Evolutionary conservation across 2,888 invertebrate species (phyloP), one percentile per base, ranked within the genome.

Genomic region (Eulithis testata): DNA sequence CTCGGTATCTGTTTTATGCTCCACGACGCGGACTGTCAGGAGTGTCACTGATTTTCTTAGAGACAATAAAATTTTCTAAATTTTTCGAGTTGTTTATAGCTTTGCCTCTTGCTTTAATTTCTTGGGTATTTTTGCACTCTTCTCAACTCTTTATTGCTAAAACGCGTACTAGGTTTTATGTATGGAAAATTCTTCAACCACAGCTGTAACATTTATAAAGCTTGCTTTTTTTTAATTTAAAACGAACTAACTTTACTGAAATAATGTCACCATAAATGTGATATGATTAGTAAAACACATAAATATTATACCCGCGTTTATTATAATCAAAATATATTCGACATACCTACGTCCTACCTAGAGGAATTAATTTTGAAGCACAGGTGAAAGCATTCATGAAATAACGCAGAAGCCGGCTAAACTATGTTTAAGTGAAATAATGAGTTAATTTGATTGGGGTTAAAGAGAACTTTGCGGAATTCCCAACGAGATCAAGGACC

Each of bases 391-490:
- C 9, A 55, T 65, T 56, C 52, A 49, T 58, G 59, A 65, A 65
- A 61, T 59, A 58, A 60, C 43, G 21, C 36, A 54, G 52, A 63
- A 68, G 62, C 59, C 43, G 62, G 58, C 66, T 63, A 70, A 85
- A 85, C 82, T 82, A 84, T 81, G 74, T 76, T 74, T 70, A 66
- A 66, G 62, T 72, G 69, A 83, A 84, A 81, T 84, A 84, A 85
- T 85, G 79, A 83, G 84, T 85, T 85, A 82, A 86, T 84, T 85
- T 83, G 76, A 79, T 79, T 82, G 77, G 74, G 84, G 79, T 80
- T 77, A 73, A 73, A 70, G 68, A 56, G 79, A 82, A 80, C 85
- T 83, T 76, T 68, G 40, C 59, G 79, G 79, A 80, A 84, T 84
- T 77, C 76, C 74, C 73, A 74, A 80, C 81, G 80, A 84, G 81